Evolutionary conservation across 2,888 invertebrate genomes (phyloP).

Genomic region (Teleiodes luculella): DNA sequence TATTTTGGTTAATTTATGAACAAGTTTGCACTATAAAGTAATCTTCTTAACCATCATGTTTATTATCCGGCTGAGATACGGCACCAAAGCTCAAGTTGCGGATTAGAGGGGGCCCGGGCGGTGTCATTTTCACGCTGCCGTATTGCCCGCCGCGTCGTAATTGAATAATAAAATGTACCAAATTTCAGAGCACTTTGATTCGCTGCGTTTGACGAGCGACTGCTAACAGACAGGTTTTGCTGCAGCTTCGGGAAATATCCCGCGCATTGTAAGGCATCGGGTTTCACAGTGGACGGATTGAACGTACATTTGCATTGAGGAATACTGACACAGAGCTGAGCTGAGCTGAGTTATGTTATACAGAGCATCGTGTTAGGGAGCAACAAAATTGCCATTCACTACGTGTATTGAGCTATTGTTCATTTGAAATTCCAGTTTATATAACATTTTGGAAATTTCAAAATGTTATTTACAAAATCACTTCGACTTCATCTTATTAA

Average conservation of each 20-base stretch:
- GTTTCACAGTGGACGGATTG: too few relatives aligned
- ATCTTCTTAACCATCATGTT: constrained; percentile 54
- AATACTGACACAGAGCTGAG: too few relatives aligned
- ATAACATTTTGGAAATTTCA: too few relatives aligned
- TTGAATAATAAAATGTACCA: constrained; percentile 65
- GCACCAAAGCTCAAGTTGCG: constrained; percentile 42
- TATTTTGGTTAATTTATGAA: constrained; percentile 55
- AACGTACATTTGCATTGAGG: too few relatives aligned
- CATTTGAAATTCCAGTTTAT: constrained; percentile 23
- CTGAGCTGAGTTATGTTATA: too few relatives aligned
- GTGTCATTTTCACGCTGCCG: constrained; percentile 64
- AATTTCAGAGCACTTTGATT: constrained; percentile 55
- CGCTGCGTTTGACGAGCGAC: constrained; percentile 29
- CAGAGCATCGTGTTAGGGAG: too few relatives aligned
- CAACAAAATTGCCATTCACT: constrained; percentile 14
- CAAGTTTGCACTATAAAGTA: constrained; percentile 50
- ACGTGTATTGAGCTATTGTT: neutral
- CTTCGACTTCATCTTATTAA: constrained; percentile 65
- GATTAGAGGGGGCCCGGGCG: constrained; percentile 37
- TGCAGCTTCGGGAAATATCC: neutral
- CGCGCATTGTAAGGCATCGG: too few relatives aligned
- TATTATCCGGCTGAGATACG: constrained; percentile 47
- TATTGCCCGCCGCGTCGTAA: constrained; percentile 58
- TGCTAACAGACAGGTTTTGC: neutral
- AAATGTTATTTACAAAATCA: constrained; percentile 52